phyloP scores from a whole-genome alignment of 2,113 vertebrate genomes.

The Emydocephalus ijimae region DNA sequence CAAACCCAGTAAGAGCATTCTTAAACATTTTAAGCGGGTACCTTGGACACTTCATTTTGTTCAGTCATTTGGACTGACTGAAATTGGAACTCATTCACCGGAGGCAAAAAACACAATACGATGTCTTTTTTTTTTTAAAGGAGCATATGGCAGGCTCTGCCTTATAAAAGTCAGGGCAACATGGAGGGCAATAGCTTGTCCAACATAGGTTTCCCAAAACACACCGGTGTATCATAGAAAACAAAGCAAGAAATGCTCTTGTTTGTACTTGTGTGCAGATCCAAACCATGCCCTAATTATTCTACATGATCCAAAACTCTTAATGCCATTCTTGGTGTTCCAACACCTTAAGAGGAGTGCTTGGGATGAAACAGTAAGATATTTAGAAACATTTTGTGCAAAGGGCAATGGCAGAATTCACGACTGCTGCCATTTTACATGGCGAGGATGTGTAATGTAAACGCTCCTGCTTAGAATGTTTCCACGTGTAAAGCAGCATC shows the following conservation, averaged over 20 bases:
- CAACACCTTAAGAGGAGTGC: no score
- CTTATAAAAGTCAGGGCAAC: background rate
- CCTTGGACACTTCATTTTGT: background rate
- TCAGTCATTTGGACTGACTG: background rate
- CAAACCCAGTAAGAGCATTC: conserved; percentile 65
- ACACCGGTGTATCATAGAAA: background rate
- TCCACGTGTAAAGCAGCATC: background rate
- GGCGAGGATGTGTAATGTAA: background rate
- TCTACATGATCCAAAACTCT: background rate
- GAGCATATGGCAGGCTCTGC: no score
- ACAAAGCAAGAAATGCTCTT: background rate
- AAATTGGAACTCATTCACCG: background rate
- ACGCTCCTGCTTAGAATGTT: background rate
- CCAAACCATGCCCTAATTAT: background rate
- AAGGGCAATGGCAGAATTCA: background rate
- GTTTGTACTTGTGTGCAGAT: background rate
- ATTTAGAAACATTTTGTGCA: background rate
- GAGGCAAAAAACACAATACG: background rate
- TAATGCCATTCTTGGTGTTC: background rate
- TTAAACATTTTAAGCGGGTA: background rate
- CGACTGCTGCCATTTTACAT: background rate
- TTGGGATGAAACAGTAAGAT: background rate
- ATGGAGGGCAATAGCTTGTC: background rate
- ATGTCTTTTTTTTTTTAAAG: background rate
- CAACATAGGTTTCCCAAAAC: background rate